phyloP scores from a whole-genome alignment of 2,888 invertebrate species.

The Agriotes lineatus region DNA sequence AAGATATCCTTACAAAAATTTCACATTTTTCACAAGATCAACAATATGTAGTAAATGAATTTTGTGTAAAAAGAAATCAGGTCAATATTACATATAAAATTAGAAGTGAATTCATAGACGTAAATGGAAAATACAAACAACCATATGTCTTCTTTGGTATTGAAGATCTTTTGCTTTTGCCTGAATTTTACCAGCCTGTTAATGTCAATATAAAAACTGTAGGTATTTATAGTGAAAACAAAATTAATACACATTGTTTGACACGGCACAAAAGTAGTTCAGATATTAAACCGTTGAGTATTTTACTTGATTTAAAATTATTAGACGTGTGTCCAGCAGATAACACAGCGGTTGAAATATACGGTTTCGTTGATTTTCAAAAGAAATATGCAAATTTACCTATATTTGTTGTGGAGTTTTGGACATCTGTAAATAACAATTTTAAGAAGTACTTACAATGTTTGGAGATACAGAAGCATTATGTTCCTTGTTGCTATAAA shows the following conservation, averaged over 20 bases:
- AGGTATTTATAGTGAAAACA: slow-evolving; percentile 20
- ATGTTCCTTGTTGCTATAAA: slow-evolving; percentile 19
- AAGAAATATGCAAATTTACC: background rate
- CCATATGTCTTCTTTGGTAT: slow-evolving; percentile 32
- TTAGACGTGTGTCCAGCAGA: background rate
- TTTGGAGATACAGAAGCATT: background rate
- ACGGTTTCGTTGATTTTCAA: slow-evolving; percentile 27
- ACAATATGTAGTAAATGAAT: background rate
- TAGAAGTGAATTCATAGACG: background rate
- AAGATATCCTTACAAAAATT: background rate
- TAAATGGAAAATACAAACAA: slow-evolving; percentile 11
- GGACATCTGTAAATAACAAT: slow-evolving; percentile 6
- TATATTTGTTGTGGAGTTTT: slow-evolving; percentile 27
- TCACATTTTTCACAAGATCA: background rate
- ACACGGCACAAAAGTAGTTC: background rate
- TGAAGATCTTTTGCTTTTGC: slow-evolving; percentile 23
- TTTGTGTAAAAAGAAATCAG: slow-evolving; percentile 9
- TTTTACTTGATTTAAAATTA: slow-evolving; percentile 16
- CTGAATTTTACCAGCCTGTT: background rate
- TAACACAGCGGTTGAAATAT: slow-evolving; percentile 19
- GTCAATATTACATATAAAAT: background rate
- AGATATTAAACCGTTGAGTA: background rate
- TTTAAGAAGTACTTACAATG: slow-evolving; percentile 5
- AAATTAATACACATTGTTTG: background rate
- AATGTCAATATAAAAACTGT: slow-evolving; percentile 26